Evolutionary conservation across 2,888 invertebrate species (phyloP).

Genomic region (Agrenia bidenticulata): DNA sequence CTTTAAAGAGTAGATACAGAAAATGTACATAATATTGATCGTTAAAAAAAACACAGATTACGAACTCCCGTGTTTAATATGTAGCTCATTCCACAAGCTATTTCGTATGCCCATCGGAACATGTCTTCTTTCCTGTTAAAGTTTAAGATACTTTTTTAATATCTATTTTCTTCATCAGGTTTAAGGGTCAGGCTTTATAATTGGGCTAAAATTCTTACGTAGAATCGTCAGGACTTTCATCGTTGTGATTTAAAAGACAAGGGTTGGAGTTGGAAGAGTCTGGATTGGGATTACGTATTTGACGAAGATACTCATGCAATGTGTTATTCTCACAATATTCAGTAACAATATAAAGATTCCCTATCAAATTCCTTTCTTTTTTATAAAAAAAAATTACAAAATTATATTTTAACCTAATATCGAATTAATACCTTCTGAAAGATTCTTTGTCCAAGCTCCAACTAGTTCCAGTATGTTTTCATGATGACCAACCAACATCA

Average conservation of each 20-base stretch:
- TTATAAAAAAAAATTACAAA: not conserved
- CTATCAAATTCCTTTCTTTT: not conserved
- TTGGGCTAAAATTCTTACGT: no score
- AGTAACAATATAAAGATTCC: not conserved
- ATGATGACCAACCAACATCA: not conserved
- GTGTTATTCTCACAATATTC: not conserved
- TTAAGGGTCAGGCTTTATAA: no score
- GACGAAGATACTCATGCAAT: not conserved
- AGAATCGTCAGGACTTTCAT: not conserved
- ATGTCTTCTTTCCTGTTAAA: not conserved
- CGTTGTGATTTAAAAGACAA: no score
- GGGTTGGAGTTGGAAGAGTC: no score
- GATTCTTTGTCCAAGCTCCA: not conserved
- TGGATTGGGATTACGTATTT: not conserved
- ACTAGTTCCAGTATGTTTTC: not conserved
- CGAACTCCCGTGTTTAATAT: not conserved
- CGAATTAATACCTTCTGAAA: not conserved
- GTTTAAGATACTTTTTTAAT: no score
- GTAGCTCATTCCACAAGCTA: not conserved
- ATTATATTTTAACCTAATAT: not conserved
- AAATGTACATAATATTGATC: no score
- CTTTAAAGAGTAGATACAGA: no score
- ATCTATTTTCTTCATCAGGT: no score
- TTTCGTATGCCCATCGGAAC: not conserved
- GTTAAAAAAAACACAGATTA: no score